Conservation (phyloP, 2,797 vertebrate genomes). For the Arrhamphus sclerolepis region DNA sequence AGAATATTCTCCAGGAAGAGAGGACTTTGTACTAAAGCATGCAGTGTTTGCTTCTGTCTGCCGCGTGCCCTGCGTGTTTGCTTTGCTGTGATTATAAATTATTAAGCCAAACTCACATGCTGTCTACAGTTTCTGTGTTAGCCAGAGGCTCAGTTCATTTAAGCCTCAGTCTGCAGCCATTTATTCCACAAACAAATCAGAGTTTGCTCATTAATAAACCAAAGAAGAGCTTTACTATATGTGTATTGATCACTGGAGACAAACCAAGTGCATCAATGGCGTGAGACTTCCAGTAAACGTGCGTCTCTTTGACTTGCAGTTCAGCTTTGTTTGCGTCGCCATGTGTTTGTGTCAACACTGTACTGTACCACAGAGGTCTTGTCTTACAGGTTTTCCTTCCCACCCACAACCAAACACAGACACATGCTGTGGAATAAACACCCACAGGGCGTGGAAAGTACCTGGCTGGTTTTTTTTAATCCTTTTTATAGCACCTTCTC, state of each 20-base stretch:
- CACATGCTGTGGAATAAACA: conserved; percentile 30
- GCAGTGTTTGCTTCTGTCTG: conserved; percentile 51
- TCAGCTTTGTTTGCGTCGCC: conserved; percentile 8
- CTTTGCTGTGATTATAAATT: conserved; percentile 50
- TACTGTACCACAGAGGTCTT: conserved; percentile 32
- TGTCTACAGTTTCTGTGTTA: conserved; percentile 1
- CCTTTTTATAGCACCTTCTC: conserved; percentile 2
- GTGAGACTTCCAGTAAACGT: conserved; percentile 1
- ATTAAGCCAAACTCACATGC: conserved; percentile 16
- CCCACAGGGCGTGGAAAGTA: conserved; percentile 55
- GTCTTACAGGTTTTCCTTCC: conserved; percentile 73
- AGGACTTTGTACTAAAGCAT: conserved; percentile 70
- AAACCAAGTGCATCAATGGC: conserved; percentile 7
- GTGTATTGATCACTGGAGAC: conserved; percentile 29
- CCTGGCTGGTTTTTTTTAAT: background rate
- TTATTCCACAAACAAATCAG: conserved; percentile 34
- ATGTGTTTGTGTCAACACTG: background rate
- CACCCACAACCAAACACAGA: conserved; percentile 35
- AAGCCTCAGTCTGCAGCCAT: background rate
- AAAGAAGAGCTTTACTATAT: conserved; percentile 14
- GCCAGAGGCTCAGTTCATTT: too few relatives aligned
- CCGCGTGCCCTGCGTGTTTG: conserved; percentile 39
- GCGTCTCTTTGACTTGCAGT: conserved; percentile 6
- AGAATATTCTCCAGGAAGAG: conserved; percentile 51
- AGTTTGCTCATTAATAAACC: conserved; percentile 9